Base-by-base conservation (phyloP, 2,797 vertebrate species). In the Danionella dracula region DNA sequence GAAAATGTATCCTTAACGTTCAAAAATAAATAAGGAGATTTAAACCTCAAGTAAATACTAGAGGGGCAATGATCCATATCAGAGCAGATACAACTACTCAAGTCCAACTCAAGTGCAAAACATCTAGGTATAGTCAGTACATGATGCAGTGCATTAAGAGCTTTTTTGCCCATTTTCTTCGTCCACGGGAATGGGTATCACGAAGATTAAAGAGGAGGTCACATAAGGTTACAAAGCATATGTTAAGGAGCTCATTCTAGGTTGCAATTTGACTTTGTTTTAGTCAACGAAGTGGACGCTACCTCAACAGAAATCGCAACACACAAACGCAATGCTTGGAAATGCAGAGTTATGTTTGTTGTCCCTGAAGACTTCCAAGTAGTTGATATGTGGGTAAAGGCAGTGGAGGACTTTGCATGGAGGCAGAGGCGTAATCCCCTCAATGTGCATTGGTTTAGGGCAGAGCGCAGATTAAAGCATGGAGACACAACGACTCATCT, bases 381-480 rank as follows among this genome's bases (percentile, higher is more conserved):
- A 35, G 54, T 21, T 71, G 53, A 29, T 57, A 38, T 46, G 41
- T 15, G 41, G 3, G 56, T 41, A 29, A 60, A 59, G 54, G 45
- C 66, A 68, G 41, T 4, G 41, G 58, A 68, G 63, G 50, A 56
- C 29, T 66, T 40, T 57, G 40, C 17, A 31, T 50, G 51, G 35
- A 35, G 44, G 37, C 10, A 44, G 21, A 1, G 34, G 65, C 4
- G 4, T 76, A 76, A 76, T 56, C 66, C 73, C 74, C 63, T 73
- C 64, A 56, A 54, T 68, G 74, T 29, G n/a, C 15, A 27, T 31
- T 68, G 70, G 79, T 79, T 83, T 77, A 81, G 75, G 75, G 50
- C 64, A 61, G 64, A 80, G 74, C 68, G 42, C 78, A 79, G 86
- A 86, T 88, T 86, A 86, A 78, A 56, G 54, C 34, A 34, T 20